Percentiles rank a stretch among this genome's conserved stretches.
phyloP scores from a whole-genome alignment of 2,888 invertebrate genomes.

The Endomychus coccineus region DNA sequence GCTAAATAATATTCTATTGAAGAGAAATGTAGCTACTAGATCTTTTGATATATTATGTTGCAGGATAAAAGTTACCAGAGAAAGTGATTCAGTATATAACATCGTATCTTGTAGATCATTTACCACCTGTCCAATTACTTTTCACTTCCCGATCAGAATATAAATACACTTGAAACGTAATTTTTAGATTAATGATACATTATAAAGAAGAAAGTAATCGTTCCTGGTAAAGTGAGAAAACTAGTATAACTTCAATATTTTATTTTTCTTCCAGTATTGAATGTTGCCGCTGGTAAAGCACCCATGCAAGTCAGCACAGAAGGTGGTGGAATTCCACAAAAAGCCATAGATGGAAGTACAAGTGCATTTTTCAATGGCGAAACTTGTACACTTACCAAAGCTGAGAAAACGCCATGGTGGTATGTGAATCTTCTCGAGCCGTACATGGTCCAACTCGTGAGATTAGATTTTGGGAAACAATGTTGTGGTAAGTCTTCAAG shows the following conservation, averaged over 20 bases:
- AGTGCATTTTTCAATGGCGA: slow-evolving; percentile 72
- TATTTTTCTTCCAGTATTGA: slow-evolving; percentile 61
- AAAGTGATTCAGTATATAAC: no score
- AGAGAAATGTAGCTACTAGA: no score
- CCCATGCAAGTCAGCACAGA: slow-evolving; percentile 88
- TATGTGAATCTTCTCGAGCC: slow-evolving; percentile 90
- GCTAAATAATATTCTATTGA: no score
- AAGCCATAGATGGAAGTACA: slow-evolving; percentile 86
- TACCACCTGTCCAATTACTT: no score
- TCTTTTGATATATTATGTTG: no score
- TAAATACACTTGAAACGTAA: no score
- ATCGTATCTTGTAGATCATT: no score
- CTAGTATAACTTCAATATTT: neutral
- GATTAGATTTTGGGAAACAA: slow-evolving; percentile 83
- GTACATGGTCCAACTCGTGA: slow-evolving; percentile 88
- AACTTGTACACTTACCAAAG: slow-evolving; percentile 80
- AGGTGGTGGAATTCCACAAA: slow-evolving; percentile 77
- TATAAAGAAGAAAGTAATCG: no score
- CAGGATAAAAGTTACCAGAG: no score
- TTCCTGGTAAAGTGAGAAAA: no score
- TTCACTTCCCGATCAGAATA: no score
- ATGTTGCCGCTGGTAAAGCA: slow-evolving; percentile 90
- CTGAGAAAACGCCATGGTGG: slow-evolving; percentile 88
- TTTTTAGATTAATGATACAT: no score
- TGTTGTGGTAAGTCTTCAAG: slow-evolving; percentile 77